Conservation (phyloP, 2,113 vertebrate species). For the Catagonus wagneri region DNA sequence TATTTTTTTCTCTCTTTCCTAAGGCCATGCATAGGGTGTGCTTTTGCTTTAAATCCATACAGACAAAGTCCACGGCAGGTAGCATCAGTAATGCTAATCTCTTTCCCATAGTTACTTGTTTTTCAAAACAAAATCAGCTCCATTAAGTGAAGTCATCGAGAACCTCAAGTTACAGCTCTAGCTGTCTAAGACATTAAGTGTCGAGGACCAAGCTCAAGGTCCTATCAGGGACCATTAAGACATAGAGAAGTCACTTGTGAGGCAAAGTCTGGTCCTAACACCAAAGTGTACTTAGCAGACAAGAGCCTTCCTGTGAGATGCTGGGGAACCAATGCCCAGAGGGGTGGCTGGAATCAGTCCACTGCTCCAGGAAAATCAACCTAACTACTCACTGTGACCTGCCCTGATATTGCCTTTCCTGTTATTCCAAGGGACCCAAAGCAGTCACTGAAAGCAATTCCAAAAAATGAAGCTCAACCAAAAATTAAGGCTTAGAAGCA, state of each 20-base stretch:
- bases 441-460: constrained; percentile 19
- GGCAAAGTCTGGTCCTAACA: background rate
- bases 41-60: background rate
- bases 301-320: background rate
- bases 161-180: background rate
- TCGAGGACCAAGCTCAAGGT: background rate
- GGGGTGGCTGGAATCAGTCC: background rate
- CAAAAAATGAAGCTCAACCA: background rate
- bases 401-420: background rate
- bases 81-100: background rate
- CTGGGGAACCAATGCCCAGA: background rate
- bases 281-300: background rate
- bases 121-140: background rate
- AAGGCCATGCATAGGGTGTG: background rate
- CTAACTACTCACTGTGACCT: background rate
- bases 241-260: background rate
- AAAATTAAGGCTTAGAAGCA: background rate
- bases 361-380: background rate
- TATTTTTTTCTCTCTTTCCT: background rate
- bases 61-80: background rate
- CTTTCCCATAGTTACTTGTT: background rate
- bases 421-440: background rate
- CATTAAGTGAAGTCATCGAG: constrained; percentile 13
- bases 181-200: background rate
- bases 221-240: background rate